phyloP scores from a whole-genome alignment of 2,113 vertebrate genomes.

The Axis porcinus region DNA sequence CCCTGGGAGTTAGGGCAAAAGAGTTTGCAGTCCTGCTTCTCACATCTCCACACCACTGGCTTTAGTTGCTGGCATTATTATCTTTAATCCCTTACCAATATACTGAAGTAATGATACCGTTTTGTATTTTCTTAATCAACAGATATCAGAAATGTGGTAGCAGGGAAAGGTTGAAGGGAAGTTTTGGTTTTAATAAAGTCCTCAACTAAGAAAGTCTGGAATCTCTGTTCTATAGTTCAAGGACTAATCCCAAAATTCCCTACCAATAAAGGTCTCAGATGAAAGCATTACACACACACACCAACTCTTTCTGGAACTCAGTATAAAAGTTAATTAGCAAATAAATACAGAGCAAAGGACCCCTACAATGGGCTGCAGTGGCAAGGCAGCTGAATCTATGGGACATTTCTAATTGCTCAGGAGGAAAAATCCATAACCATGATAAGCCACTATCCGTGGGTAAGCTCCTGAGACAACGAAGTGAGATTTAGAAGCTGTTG shows the following conservation, averaged over 20 bases:
- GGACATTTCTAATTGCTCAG: not conserved
- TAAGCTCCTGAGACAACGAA: not conserved
- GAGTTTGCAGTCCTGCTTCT: not conserved
- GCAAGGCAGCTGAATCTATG: not conserved
- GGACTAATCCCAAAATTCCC: not conserved
- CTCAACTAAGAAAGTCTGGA: not conserved
- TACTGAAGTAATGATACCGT: not conserved
- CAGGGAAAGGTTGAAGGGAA: not conserved
- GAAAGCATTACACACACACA: not conserved
- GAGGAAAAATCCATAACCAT: not conserved
- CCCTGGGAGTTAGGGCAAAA: not conserved
- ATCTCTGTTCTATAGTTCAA: not conserved
- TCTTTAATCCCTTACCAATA: not conserved
- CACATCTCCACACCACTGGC: not conserved
- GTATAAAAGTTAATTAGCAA: not conserved
- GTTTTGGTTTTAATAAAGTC: not conserved
- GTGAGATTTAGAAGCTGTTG: not conserved
- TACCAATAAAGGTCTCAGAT: not conserved
- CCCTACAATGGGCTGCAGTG: not conserved
- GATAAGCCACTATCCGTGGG: not conserved
- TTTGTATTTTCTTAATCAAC: conserved; percentile 1
- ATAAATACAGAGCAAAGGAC: not conserved
- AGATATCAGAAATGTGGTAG: not conserved
- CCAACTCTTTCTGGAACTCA: not conserved
- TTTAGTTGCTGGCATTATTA: not conserved